phyloP scores from a whole-genome alignment of 2,113 vertebrate species.

The Rhinopomastus cyanomelas region DNA sequence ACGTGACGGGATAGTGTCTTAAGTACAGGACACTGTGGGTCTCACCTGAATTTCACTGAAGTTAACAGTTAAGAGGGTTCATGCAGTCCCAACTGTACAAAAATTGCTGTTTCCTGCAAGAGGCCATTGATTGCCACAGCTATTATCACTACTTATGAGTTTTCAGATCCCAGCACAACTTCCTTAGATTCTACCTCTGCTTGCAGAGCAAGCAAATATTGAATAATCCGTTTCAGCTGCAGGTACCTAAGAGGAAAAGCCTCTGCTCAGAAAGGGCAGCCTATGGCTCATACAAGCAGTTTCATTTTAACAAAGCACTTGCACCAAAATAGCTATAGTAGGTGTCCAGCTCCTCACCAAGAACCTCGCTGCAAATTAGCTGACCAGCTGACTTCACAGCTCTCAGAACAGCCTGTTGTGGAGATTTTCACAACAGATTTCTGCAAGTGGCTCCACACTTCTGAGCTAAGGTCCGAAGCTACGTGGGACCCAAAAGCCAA shows the following conservation, averaged over 20 bases:
- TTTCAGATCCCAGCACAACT: not conserved
- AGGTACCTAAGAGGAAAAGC: not conserved
- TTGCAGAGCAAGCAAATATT: not conserved
- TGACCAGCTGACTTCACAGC: not conserved
- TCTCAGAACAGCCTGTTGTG: not conserved
- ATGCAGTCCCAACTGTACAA: not conserved
- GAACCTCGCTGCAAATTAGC: not conserved
- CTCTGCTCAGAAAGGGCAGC: not conserved
- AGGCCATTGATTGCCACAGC: not conserved
- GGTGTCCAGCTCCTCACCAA: not conserved
- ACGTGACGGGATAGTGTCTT: not conserved
- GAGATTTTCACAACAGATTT: not conserved
- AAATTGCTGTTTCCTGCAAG: not conserved
- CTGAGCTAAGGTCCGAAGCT: not conserved
- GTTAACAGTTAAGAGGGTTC: not conserved
- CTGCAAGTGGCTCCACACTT: not conserved
- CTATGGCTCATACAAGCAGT: not conserved
- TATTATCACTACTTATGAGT: accelerated
- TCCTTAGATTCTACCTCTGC: not conserved
- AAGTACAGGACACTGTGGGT: accelerated
- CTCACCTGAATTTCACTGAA: not conserved
- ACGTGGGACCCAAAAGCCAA: not conserved
- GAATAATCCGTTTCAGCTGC: not conserved
- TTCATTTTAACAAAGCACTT: not conserved
- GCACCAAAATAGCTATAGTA: not conserved